These are phyloP conservation scores for Macrosteles quadrilineatus DNA, from an alignment of 1,140 invertebrate genomes.

Conservation along the genomic window DNA sequence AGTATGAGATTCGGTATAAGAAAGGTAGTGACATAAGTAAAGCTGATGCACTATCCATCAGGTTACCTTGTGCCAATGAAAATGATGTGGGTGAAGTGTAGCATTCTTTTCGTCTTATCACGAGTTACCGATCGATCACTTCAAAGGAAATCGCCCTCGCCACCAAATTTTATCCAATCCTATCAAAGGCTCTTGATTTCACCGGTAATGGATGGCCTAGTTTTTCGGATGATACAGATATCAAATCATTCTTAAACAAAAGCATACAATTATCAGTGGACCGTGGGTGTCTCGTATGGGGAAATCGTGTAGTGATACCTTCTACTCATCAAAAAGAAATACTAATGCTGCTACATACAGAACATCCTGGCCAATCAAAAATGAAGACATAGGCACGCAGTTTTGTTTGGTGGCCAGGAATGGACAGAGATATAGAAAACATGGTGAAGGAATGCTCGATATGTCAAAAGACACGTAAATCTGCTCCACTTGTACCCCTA, in stretches of 20 bases:
- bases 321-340: too few species aligned
- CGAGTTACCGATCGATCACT: neutral
- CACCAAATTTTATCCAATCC: neutral
- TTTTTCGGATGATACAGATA: neutral
- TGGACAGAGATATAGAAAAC: too few species aligned
- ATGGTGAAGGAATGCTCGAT: too few species aligned
- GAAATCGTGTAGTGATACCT: too few species aligned
- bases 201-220: neutral
- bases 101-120: neutral
- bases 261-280: neutral
- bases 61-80: neutral
- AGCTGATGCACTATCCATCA: neutral
- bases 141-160: neutral
- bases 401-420: too few species aligned
- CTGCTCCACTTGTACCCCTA: too few species aligned
- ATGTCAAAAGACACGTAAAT: too few species aligned
- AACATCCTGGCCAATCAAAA: too few species aligned
- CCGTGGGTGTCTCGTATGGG: neutral
- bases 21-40: neutral
- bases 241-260: neutral
- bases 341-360: too few species aligned
- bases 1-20: too few species aligned
- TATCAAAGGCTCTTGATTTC: neutral
- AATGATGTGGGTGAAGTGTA: neutral
- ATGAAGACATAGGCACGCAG: too few species aligned